phyloP scores from a whole-genome alignment of 2,113 vertebrate genomes.

The Menidia beryllina region DNA sequence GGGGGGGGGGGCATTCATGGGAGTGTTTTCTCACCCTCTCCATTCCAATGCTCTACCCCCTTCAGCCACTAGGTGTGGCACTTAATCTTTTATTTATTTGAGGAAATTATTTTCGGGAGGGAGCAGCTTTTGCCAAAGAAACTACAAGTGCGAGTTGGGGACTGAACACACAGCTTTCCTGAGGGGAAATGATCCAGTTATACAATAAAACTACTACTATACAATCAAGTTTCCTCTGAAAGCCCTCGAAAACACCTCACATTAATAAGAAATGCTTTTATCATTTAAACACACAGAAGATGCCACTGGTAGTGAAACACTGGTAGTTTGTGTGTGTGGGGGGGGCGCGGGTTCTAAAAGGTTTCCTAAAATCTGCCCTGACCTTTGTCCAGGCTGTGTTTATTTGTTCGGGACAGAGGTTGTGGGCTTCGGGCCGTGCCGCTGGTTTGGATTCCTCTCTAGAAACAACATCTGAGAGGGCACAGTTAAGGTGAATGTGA shows the following conservation, averaged over 20 bases:
- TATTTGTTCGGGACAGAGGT: constrained; percentile 81
- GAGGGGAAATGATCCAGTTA: neutral
- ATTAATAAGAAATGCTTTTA: constrained; percentile 13
- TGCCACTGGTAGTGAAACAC: constrained; percentile 35
- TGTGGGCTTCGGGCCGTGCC: constrained; percentile 76
- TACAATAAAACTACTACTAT: neutral
- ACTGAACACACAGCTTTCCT: neutral
- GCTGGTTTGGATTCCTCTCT: constrained; percentile 79
- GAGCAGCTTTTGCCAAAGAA: neutral
- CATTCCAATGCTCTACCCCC: constrained; percentile 71
- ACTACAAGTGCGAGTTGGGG: constrained; percentile 1
- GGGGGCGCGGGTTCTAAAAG: constrained; percentile 20
- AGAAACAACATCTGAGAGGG: constrained; percentile 82
- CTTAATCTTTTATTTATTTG: constrained; percentile 85
- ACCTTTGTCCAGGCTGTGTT: constrained; percentile 81
- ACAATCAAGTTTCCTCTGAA: neutral
- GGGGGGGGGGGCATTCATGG: neutral
- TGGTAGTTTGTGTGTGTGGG: neutral
- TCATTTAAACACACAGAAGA: constrained; percentile 24
- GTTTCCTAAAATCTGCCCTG: constrained; percentile 71
- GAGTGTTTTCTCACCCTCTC: neutral
- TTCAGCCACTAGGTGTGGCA: constrained; percentile 87
- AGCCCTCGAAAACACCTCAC: neutral
- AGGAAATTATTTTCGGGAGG: constrained; percentile 60
- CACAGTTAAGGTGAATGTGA: constrained; percentile 83